Base-by-base conservation (phyloP, 1,140 invertebrate species). In the Adelges cooleyi region DNA sequence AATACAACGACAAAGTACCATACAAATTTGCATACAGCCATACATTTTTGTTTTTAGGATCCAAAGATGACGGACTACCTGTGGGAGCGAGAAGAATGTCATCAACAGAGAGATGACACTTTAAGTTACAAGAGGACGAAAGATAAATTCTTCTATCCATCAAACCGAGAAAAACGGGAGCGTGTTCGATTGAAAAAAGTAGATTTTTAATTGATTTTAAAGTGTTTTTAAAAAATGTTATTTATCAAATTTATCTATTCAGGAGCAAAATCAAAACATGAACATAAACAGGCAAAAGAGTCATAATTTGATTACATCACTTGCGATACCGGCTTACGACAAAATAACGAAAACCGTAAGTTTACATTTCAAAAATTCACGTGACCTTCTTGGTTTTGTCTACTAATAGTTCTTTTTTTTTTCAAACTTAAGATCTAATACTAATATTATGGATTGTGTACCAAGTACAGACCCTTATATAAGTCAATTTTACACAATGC, bases 21-120 rank as follows among this genome's bases (percentile, higher is more conserved):
- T 17, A 17, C 44, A 40, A 10, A 40, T 40, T 40, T 40, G 9
- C 9, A 40, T 10, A 10, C n/a, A 10, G n/a, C n/a, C 23, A 22
- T 23, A 15, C 23, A 22, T 51, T 51, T 71, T 68, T 17, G 3
- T 18, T 59, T 62, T 54, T 69, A 87, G 85, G 85, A 93, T 77
- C 86, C 89, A 9, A 87, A 90, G 77, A 84, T 92, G 73, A 90
- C 89, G 15, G 89, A 93, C 72, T 92, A 86, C 81, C 75, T 89
- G 17, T 94, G 91, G 91, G 87, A 90, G 67, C 81, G 84, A 70
- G 80, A 84, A 44, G 88, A 92, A 75, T 80, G 86, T 68, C 80
- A 84, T 23, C 81, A 85, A 56, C 90, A 93, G 73, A 83, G 84
- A 71, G 80, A 86, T 62, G 77, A 84, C 3, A 84, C 85, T 66